Evolutionary conservation across 2,113 vertebrate genomes (phyloP), one percentile per base, ranked within the genome.

Genomic region (Columba janthina): DNA sequence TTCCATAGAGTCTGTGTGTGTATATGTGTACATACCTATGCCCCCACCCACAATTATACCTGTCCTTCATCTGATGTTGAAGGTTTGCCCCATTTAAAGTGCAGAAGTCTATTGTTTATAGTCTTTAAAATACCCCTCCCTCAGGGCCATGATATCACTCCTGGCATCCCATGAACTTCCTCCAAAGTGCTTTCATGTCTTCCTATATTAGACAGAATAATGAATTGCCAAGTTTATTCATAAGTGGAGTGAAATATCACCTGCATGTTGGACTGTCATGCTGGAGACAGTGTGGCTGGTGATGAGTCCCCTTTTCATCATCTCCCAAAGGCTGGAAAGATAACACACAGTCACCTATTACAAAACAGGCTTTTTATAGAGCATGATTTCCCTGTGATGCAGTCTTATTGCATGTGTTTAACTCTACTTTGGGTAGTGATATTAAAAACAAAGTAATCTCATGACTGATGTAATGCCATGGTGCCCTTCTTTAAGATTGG

Each of bases 321-420:
- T 73, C 62, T 90, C 34, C 78, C 31, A 53, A 67, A 88, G 56
- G 53, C 65, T 67, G 48, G 31, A 64, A 90, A 71, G 65, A 56
- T 62, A 93, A 90, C 46, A 80, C 57, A 70, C 25, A 75, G 69
- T 72, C 57, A 69, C 65, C 44, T 89, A 54, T 72, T 94, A 84
- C n/a, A 72, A 84, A 95, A 86, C 5, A 54, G 50, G 6, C 62
- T 92, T 96, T 93, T 93, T 84, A 81, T 89, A 85, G 90, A 78
- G 82, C 15, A 57, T 93, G 69, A 93, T 79, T 85, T 90, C 38
- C 78, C 58, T 42, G 13, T 91, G 70, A 64, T 2, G 6, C n/a
- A 61, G 40, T 61, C 67, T 57, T 88, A 56, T 57, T 3, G 2
- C 9, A 2, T 54, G 21, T 75, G 44, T 85, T 89, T 74, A 88